phyloP scores from a whole-genome alignment of 2,888 invertebrate genomes.

The Macrosoma leucophasiata region DNA sequence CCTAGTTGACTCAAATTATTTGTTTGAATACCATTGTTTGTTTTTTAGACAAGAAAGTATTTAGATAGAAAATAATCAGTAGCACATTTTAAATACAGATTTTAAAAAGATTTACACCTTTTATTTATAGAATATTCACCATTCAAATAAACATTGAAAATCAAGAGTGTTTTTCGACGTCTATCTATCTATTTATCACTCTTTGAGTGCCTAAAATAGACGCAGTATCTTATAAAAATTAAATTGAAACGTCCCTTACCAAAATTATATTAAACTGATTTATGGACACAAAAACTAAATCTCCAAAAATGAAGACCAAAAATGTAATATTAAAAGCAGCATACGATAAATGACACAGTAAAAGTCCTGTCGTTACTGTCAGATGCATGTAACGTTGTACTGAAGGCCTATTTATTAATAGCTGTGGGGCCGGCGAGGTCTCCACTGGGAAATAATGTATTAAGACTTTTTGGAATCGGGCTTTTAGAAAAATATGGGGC shows the following conservation, averaged over 20 bases:
- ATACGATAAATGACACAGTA: conserved; percentile 53
- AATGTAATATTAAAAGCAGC: conserved; percentile 41
- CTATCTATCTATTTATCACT: no score
- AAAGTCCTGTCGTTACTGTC: conserved; percentile 67
- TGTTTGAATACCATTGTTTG: conserved; percentile 5
- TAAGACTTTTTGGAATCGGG: conserved; percentile 45
- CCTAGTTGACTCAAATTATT: conserved; percentile 16
- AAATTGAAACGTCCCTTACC: no score
- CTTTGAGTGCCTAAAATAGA: no score
- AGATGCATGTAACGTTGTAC: conserved; percentile 55
- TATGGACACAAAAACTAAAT: no score
- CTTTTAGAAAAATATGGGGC: conserved; percentile 30
- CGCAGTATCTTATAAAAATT: no score
- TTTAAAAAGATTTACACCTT: neutral
- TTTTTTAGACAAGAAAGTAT: conserved; percentile 1
- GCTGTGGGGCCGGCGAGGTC: conserved; percentile 46
- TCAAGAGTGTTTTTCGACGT: no score
- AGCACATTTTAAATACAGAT: conserved; percentile 2
- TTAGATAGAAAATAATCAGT: conserved; percentile 1
- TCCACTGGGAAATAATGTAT: conserved; percentile 52
- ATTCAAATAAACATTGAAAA: neutral
- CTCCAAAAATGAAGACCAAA: no score
- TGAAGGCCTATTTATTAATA: conserved; percentile 65
- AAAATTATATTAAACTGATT: no score
- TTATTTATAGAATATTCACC: neutral